These are phyloP conservation scores for Drosophila parvula DNA, from an alignment of 1,140 invertebrate species.

Conservation along the genomic window DNA sequence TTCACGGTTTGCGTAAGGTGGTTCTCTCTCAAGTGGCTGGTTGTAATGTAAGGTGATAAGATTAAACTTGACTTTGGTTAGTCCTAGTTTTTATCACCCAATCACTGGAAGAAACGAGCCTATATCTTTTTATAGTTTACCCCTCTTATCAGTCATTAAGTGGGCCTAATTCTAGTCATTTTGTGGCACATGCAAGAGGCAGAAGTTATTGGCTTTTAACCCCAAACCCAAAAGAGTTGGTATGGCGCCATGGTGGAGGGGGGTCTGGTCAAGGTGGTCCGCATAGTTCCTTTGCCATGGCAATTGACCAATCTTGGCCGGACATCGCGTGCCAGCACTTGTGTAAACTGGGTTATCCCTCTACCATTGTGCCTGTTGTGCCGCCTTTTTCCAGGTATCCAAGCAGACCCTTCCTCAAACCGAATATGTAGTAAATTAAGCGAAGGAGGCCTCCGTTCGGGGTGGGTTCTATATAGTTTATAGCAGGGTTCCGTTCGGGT, in stretches of 20 bases:
- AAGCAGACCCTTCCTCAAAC: background rate
- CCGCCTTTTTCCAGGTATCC: slow-evolving; percentile 27
- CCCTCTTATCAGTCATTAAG: slow-evolving; percentile 9
- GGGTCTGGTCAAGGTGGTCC: slow-evolving; percentile 28
- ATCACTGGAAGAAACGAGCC: background rate
- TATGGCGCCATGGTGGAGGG: background rate
- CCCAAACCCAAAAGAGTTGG: background rate
- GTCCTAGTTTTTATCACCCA: slow-evolving; percentile 3
- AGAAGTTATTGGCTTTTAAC: slow-evolving; percentile 35
- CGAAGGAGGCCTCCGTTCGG: background rate
- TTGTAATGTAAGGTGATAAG: slow-evolving; percentile 26
- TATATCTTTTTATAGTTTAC: background rate
- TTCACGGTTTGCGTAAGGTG: background rate
- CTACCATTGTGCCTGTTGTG: slow-evolving; percentile 2
- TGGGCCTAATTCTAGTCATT: background rate
- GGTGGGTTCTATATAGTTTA: slow-evolving; percentile 1
- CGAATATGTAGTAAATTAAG: background rate
- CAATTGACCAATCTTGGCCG: slow-evolving; percentile 56
- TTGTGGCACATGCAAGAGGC: background rate
- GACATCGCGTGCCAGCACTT: slow-evolving; percentile 69
- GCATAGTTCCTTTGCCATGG: slow-evolving; percentile 27
- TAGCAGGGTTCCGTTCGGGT: background rate
- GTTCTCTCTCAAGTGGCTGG: background rate
- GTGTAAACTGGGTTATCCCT: slow-evolving; percentile 63
- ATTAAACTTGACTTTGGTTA: slow-evolving; percentile 23